Evolutionary conservation across 2,888 invertebrate species (phyloP).

Genomic region (Seira musarum): DNA sequence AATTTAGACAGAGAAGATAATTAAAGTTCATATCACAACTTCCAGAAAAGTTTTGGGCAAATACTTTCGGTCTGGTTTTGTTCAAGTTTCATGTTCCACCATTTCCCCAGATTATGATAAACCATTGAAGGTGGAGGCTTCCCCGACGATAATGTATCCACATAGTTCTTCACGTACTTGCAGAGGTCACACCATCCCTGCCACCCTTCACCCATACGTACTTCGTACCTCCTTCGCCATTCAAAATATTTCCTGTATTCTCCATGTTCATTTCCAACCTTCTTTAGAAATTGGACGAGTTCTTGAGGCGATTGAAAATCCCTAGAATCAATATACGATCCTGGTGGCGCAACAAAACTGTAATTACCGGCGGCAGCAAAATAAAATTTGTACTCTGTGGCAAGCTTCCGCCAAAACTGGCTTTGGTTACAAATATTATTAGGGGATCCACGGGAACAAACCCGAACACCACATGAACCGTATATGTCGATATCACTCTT

Average conservation of each 20-base stretch:
- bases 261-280: background rate
- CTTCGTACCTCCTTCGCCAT: slow-evolving; percentile 18
- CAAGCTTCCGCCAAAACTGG: slow-evolving; percentile 19
- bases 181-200: slow-evolving; percentile 34
- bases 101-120: background rate
- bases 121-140: background rate
- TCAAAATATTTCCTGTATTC: slow-evolving; percentile 44
- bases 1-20: no score
- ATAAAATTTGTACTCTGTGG: slow-evolving; percentile 22
- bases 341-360: background rate
- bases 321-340: slow-evolving; percentile 13
- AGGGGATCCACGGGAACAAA: background rate
- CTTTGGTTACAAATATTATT: background rate
- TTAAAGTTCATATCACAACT: no score
- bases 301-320: background rate
- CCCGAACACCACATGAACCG: background rate
- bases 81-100: background rate
- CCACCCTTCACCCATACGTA: slow-evolving; percentile 14
- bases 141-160: no score
- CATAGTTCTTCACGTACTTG: background rate
- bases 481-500: slow-evolving; percentile 4
- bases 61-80: background rate
- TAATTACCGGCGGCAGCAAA: slow-evolving; percentile 30
- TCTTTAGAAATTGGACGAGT: background rate
- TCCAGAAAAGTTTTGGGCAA: background rate